phyloP scores from a whole-genome alignment of 2,888 invertebrate species.

The Spialia ferax region DNA sequence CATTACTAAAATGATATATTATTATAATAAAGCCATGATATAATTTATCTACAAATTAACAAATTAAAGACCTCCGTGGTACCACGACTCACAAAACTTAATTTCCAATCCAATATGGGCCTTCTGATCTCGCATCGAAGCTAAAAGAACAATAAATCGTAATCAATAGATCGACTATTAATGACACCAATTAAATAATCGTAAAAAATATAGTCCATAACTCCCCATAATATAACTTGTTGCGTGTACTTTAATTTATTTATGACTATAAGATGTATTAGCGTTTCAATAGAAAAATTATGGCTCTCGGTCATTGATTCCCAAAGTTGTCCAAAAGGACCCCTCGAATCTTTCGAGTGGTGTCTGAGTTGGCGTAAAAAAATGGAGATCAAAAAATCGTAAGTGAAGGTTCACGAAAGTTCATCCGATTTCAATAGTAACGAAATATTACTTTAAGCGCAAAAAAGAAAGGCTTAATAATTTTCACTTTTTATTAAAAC shows the following conservation, averaged over 20 bases:
- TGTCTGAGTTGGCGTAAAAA: too few species aligned
- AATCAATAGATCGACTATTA: constrained; percentile 69
- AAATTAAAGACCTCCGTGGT: constrained; percentile 8
- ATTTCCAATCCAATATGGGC: neutral
- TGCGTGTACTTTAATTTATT: constrained; percentile 33
- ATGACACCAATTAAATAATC: constrained; percentile 76
- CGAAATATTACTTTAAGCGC: too few species aligned
- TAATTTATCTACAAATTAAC: too few species aligned
- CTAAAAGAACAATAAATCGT: constrained; percentile 64
- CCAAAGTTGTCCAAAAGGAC: too few species aligned
- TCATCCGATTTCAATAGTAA: too few species aligned
- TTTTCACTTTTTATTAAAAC: too few species aligned
- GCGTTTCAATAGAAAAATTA: constrained; percentile 40
- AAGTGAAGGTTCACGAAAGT: too few species aligned
- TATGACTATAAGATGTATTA: constrained; percentile 34
- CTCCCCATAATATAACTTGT: constrained; percentile 35
- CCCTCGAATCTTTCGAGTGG: too few species aligned
- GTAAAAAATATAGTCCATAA: constrained; percentile 56
- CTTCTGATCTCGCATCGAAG: constrained; percentile 17
- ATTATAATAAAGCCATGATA: neutral
- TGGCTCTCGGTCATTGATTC: too few species aligned
- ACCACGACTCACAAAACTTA: neutral
- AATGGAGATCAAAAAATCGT: too few species aligned
- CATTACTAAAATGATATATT: too few species aligned
- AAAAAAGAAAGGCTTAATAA: too few species aligned